phyloP scores from a whole-genome alignment of 1,140 invertebrate species.

The Globodera ellingtonae region DNA sequence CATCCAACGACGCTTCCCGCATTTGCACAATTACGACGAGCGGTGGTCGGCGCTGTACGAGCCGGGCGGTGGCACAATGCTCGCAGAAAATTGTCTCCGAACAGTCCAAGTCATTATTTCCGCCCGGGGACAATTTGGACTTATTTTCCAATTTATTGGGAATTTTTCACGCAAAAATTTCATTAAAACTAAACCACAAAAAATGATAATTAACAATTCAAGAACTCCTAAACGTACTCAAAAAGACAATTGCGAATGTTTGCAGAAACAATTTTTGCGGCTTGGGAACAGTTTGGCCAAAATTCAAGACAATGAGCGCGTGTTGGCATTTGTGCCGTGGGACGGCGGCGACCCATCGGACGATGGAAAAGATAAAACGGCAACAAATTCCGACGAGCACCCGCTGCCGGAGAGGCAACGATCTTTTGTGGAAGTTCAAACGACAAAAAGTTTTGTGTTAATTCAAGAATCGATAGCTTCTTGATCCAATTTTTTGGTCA shows the following conservation, averaged over 20 bases:
- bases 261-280: slow-evolving; percentile 18
- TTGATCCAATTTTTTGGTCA: not conserved
- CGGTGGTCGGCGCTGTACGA: slow-evolving; percentile 49
- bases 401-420: not conserved
- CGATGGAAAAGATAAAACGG: not conserved
- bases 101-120: slow-evolving; percentile 34
- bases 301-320: slow-evolving; percentile 21
- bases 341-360: not conserved
- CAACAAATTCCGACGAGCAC: not conserved
- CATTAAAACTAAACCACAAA: too few species aligned
- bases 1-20: slow-evolving; percentile 39
- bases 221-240: too few species aligned
- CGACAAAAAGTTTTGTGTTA: slow-evolving; percentile 16
- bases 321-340: slow-evolving; percentile 16
- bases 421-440: slow-evolving; percentile 12
- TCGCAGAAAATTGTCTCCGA: slow-evolving; percentile 42
- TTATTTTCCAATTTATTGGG: too few species aligned
- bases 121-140: too few species aligned
- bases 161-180: too few species aligned
- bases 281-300: not conserved
- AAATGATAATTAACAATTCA: too few species aligned
- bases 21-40: slow-evolving; percentile 42
- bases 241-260: not conserved
- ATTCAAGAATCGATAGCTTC: not conserved
- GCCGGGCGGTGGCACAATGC: slow-evolving; percentile 46